Evolutionary conservation across 2,888 invertebrate genomes (phyloP).

Genomic region (Agrenia bidenticulata): DNA sequence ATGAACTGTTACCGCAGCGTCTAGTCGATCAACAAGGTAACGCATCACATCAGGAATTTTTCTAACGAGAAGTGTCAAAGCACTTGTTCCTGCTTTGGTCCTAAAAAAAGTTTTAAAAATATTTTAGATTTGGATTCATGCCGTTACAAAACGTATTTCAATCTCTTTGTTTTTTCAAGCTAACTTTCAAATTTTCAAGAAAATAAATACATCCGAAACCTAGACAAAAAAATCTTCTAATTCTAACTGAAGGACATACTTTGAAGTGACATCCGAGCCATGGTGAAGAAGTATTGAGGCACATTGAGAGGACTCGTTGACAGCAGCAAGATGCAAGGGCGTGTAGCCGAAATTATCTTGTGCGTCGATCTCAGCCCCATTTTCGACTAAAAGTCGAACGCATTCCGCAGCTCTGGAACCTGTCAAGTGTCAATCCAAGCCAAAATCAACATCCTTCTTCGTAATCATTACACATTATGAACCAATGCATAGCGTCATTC

Average conservation of each 20-base stretch:
- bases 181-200: no score
- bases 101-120: no score
- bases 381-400: conserved; percentile 62
- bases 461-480: no score
- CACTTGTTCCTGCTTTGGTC: conserved; percentile 82
- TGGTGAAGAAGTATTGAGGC: conserved; percentile 80
- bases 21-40: conserved; percentile 78
- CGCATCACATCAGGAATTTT: conserved; percentile 83
- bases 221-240: no score
- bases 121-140: no score
- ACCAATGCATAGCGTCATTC: no score
- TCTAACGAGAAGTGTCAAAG: conserved; percentile 78
- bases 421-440: conserved; percentile 17
- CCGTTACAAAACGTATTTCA: no score
- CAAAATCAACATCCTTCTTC: background rate
- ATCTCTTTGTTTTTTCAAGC: no score
- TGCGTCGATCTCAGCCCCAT: conserved; percentile 63
- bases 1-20: conserved; percentile 72
- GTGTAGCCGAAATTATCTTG: conserved; percentile 51
- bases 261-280: conserved; percentile 83
- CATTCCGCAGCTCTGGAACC: conserved; percentile 70
- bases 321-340: conserved; percentile 73
- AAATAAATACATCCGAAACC: no score
- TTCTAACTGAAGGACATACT: conserved; percentile 30
- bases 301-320: conserved; percentile 80